Conservation (phyloP, 1,140 invertebrate species). For the Drosophila littoralis region DNA sequence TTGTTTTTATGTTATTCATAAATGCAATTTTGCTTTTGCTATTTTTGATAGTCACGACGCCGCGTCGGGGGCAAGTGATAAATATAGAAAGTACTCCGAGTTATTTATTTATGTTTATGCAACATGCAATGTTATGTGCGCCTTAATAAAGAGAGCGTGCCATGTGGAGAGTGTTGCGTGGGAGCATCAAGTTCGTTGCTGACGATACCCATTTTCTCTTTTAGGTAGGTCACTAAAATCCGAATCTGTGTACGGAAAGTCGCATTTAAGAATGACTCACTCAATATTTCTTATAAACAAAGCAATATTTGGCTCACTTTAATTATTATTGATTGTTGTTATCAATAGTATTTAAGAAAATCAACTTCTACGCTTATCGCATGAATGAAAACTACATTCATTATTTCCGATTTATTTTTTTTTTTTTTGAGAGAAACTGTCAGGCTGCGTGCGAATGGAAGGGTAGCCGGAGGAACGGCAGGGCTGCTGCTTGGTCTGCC, state of each 20-base stretch:
- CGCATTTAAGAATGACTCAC: conserved; percentile 56
- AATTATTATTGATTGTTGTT: conserved; percentile 76
- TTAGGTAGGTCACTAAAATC: conserved; percentile 21
- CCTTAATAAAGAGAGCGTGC: conserved; percentile 51
- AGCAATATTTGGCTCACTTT: conserved; percentile 35
- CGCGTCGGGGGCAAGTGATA: conserved; percentile 58
- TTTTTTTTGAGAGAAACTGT: conserved; percentile 34
- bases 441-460: conserved; percentile 7
- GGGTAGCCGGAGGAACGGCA: conserved; percentile 10
- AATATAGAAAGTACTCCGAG: conserved; percentile 74
- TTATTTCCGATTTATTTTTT: conserved; percentile 30
- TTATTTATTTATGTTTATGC: conserved; percentile 65
- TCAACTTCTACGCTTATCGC: conserved; percentile 26
- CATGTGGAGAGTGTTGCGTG: conserved; percentile 51
- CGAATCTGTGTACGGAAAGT: conserved; percentile 27
- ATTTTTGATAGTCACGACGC: conserved; percentile 56
- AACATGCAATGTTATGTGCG: conserved; percentile 62
- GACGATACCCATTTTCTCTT: not conserved
- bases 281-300: conserved; percentile 1
- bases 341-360: conserved; percentile 44
- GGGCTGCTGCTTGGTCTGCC: conserved; percentile 58
- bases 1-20: conserved; percentile 71
- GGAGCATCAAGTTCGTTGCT: conserved; percentile 62
- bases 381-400: conserved; percentile 50
- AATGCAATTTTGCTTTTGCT: conserved; percentile 69